Percentiles rank a stretch among this genome's conserved stretches.
Evolutionary conservation across 2,113 vertebrate genomes (phyloP).

Genomic region (Oryzias woworae): DNA sequence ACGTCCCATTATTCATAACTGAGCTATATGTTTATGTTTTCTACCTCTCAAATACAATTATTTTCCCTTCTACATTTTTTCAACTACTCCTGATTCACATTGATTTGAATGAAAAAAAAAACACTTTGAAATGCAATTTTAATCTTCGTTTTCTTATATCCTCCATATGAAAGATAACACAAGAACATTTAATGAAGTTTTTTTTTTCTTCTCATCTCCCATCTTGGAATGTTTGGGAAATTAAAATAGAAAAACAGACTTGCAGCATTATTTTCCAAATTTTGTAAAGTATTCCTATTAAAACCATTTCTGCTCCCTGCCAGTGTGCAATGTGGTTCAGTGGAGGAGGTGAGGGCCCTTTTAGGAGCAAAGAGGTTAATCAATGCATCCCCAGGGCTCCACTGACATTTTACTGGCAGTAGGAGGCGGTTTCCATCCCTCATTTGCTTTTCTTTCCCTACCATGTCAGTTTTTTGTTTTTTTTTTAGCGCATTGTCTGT

Average conservation of each 20-base stretch:
- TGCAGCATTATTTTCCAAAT: not conserved
- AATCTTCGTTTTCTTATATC: no score
- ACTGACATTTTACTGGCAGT: conserved; percentile 71
- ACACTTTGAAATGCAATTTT: no score
- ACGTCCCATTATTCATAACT: no score
- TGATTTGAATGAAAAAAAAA: no score
- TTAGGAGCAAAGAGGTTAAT: conserved; percentile 69
- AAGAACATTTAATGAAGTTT: no score
- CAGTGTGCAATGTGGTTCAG: conserved; percentile 30
- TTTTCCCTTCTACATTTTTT: no score
- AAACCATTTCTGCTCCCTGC: conserved; percentile 25
- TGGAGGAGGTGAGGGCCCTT: conserved; percentile 50
- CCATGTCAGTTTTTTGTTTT: conserved; percentile 29
- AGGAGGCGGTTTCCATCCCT: conserved; percentile 48
- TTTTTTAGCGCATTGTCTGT: conserved; percentile 41
- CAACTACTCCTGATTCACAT: no score
- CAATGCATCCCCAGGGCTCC: conserved; percentile 72
- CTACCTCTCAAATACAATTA: no score
- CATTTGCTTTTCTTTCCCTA: conserved; percentile 45
- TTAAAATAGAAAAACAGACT: not conserved
- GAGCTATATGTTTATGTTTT: no score
- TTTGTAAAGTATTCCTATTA: conserved; percentile 13
- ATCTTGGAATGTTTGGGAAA: not conserved
- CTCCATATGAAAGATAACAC: no score
- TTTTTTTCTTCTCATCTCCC: no score